These are phyloP conservation scores for Trichopoda pennipes DNA, from an alignment of 2,888 invertebrate genomes.

Conservation along the genomic window DNA sequence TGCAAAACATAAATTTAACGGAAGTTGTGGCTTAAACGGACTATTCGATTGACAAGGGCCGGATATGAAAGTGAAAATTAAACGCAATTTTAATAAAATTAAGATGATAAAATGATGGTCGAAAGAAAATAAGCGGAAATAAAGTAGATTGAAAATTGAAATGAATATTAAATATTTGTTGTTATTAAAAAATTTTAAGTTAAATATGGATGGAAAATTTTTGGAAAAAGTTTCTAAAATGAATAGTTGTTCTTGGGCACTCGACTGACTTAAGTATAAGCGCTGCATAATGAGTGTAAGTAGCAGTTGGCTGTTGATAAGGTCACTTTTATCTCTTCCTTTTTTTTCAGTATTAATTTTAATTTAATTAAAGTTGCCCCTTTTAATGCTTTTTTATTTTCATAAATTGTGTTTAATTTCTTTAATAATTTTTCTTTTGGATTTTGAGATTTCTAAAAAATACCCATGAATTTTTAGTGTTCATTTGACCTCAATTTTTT, in stretches of 20 bases:
- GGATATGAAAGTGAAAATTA: constrained; percentile 15
- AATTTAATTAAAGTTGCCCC: no score
- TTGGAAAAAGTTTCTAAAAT: constrained; percentile 2
- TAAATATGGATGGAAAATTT: neutral
- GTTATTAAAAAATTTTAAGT: neutral
- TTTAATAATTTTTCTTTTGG: no score
- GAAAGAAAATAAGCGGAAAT: neutral
- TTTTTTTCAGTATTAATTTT: no score
- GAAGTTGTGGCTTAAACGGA: neutral
- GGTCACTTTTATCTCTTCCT: no score
- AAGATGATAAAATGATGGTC: neutral
- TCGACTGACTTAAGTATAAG: neutral
- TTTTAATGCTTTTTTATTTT: no score
- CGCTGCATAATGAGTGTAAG: neutral
- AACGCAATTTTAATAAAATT: neutral
- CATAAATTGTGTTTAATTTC: no score
- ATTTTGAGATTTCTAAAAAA: no score
- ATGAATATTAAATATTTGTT: no score
- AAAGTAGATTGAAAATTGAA: no score
- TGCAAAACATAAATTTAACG: constrained; percentile 8
- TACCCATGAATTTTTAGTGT: no score
- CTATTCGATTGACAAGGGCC: neutral
- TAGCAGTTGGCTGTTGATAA: no score
- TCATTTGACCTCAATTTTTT: no score
- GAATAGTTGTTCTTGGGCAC: neutral